A percentile compares a stretch with the other conserved stretches of the same genome.
Conservation (phyloP, 2,888 invertebrate genomes). For the Phengaris arion region DNA sequence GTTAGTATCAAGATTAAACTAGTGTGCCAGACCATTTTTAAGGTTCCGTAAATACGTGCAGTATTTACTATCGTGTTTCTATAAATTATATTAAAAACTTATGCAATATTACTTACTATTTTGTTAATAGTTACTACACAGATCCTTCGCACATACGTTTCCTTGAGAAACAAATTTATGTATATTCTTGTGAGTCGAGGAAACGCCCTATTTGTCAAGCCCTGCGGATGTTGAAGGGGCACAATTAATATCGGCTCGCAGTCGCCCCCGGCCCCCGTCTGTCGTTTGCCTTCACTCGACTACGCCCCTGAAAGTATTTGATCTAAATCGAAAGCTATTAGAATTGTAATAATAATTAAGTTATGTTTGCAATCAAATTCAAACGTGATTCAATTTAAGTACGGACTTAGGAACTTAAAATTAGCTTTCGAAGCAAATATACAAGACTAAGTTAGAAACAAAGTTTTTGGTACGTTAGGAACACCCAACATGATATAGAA, state of each 20-base stretch:
- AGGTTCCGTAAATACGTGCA: no score
- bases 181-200: background rate
- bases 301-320: slow-evolving; percentile 11
- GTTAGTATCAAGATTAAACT: no score
- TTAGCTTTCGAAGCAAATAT: no score
- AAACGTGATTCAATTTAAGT: background rate
- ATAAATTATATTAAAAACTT: no score
- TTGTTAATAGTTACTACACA: background rate
- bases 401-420: no score
- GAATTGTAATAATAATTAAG: background rate
- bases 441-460: no score
- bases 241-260: slow-evolving; percentile 22
- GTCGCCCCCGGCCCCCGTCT: background rate
- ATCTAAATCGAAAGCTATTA: background rate
- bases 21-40: no score
- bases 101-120: no score
- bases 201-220: slow-evolving; percentile 24
- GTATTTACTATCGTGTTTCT: no score
- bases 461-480: no score
- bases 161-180: slow-evolving; percentile 4
- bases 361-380: background rate
- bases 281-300: background rate
- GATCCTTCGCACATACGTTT: background rate
- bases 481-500: no score
- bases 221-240: slow-evolving; percentile 23